These are phyloP conservation scores for Myzus persicae DNA, from an alignment of 1,140 invertebrate genomes.

Conservation along the genomic window DNA sequence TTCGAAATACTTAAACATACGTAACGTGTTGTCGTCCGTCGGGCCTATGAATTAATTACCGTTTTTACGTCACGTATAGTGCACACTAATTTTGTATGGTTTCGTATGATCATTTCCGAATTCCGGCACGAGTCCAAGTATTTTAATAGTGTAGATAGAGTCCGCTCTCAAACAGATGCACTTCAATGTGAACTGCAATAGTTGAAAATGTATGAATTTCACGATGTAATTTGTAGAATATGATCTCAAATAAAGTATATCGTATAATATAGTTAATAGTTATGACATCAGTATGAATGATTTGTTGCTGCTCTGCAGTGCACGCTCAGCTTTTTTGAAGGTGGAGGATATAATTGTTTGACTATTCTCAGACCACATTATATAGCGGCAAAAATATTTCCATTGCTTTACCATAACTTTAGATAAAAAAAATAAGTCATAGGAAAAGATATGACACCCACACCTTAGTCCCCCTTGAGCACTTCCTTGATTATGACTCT, in stretches of 20 bases:
- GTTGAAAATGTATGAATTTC: background rate
- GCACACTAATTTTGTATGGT: constrained; percentile 39
- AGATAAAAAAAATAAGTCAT: too few species aligned
- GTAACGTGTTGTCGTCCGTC: background rate
- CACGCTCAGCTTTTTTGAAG: too few species aligned
- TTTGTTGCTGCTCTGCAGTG: background rate
- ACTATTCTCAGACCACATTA: too few species aligned
- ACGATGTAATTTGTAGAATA: background rate
- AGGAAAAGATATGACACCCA: too few species aligned
- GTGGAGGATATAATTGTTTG: too few species aligned
- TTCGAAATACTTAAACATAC: background rate
- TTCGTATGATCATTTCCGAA: constrained; percentile 46
- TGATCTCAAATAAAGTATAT: background rate
- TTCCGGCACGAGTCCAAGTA: constrained; percentile 46
- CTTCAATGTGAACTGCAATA: background rate
- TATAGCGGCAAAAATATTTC: too few species aligned
- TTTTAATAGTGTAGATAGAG: constrained; percentile 42
- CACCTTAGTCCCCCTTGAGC: too few species aligned
- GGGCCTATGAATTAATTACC: background rate
- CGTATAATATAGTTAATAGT: background rate
- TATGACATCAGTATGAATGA: background rate
- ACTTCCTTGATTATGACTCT: too few species aligned
- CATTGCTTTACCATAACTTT: too few species aligned
- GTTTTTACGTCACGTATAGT: background rate
- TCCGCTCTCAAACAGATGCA: background rate